Base-by-base conservation (phyloP, 92 coral and sea anemone genomes). In the Galaxea fascicularis region DNA sequence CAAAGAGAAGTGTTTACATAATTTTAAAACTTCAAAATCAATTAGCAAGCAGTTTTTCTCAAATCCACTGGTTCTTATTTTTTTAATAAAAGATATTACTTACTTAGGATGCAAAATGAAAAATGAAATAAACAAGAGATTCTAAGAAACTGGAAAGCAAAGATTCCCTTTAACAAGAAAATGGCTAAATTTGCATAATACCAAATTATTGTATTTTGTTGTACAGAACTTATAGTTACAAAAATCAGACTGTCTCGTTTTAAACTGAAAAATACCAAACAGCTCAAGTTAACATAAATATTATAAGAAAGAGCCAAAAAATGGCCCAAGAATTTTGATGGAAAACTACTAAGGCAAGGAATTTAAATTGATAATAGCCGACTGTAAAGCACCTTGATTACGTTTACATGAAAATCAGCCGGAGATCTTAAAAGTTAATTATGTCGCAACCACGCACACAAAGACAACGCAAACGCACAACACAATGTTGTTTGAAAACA, bases 381-480 rank as follows among this genome's bases (percentile, higher is more conserved):
- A 49, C 66, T 49, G 14, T 45, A 66, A 68, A 44, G 49, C 69
- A 41, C 13, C 25, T 29, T 41, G 60, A 49, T 30, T 27, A 11
- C 46, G 62, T 79, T 51, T 79, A 26, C 28, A 15, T 18, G 15
- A 79, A 79, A 65, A 79, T 67, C 47, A 8, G 64, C 72, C 74
- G 74, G 84, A 46, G 28, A 47, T 66, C 74, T 49, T 65, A 22
- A 65, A 30, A 35, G 29, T 54, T 49, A 64, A 64, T 66, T 49
- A 31, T 51, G 49, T 28, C 65, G 52, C 65, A 29, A 11, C 53
- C 62, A 39, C 72, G 13, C 0, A 39, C 24, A 14, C 49, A 49
- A 68, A 79, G 0, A 20, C n/a, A 8, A 21, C 12, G 6, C 12
- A 49, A 6, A 4, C 62, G n/a, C 4, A 60, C 30, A 22, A 60